Base-by-base conservation (phyloP, 2,888 invertebrate species). In the Meandrusa payeni region DNA sequence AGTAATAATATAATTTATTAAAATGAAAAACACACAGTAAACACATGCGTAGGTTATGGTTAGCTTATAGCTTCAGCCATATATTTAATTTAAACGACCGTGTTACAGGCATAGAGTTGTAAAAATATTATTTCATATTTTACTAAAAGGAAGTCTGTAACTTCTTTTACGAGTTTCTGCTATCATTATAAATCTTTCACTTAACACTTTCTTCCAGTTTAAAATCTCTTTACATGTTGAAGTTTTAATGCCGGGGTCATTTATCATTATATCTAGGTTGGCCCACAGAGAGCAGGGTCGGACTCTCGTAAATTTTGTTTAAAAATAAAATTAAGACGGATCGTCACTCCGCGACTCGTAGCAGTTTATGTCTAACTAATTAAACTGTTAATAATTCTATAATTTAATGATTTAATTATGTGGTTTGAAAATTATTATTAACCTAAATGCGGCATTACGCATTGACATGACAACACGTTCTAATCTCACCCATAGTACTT, bases 251-350 rank as follows among this genome's bases (percentile, higher is more conserved):
- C 48, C 47, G 50, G 22, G 53, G 52, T 57, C 61, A 52, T 61
- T 65, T 59, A 55, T 64, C 65, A 61, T 61, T 57, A 49, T 51
- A 53, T 58, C 45, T 50, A 41, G 47, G 40, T 36, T 48, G 43
- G 34, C 24, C 41, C 7, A 36, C 37, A 31, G 33, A 46, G 44
- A 34, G 34, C 41, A 32, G 36, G 13, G 39, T 26, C 11, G 26
- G 19, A 17, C 29, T 48, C 48, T 53, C 55, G 52, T 58, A 52
- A 50, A 57, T 57, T 58, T 58, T 55, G 57, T 59, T 57, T 55
- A 53, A 54, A 59, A 55, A 55, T 51, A 42, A 54, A 61, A 61
- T 59, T 54, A 55, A 59, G 59, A 59, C 45, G 48, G 52, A 59
- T 55, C 40, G 49, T 42, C 20, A 29, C 19, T 41, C 17, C 29